Evolutionary conservation across 2,797 vertebrate species (phyloP).

Genomic region (Onychomys arenicola): DNA sequence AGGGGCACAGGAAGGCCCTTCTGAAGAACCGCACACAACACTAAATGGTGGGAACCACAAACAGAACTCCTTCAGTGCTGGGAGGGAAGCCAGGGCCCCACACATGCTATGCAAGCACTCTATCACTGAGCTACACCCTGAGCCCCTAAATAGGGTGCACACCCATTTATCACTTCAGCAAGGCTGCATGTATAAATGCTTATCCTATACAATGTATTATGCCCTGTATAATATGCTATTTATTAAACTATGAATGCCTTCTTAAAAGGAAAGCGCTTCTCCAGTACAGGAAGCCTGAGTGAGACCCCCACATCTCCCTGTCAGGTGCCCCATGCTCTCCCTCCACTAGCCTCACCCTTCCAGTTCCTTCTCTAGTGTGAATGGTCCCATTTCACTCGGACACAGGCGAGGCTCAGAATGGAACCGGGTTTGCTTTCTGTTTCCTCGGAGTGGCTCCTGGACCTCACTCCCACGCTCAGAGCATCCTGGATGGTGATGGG

Average conservation of each 20-base stretch:
- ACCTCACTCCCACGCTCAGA: constrained; percentile 52
- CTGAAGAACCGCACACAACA: constrained; percentile 64
- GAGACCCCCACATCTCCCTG: not conserved
- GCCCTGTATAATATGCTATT: not conserved
- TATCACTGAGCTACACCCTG: not conserved
- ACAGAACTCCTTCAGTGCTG: not conserved
- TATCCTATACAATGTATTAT: not conserved
- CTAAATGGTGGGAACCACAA: not conserved
- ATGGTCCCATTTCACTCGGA: not conserved
- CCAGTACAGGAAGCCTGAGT: not conserved
- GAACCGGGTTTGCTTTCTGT: constrained; percentile 65
- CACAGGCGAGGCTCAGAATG: not conserved
- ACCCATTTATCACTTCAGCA: not conserved
- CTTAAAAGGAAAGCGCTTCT: not conserved
- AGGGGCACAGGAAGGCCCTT: not conserved
- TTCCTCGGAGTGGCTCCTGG: not conserved
- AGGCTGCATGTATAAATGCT: not conserved
- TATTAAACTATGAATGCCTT: not conserved
- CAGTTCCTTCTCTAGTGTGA: not conserved
- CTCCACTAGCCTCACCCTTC: constrained; percentile 91
- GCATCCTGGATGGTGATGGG: accelerated
- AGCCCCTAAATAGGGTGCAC: not conserved
- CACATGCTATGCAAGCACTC: not conserved
- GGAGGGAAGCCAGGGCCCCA: not conserved
- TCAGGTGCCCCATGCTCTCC: not conserved